Base-by-base conservation (phyloP, 2,888 invertebrate genomes). In the Morpho deidamia region DNA sequence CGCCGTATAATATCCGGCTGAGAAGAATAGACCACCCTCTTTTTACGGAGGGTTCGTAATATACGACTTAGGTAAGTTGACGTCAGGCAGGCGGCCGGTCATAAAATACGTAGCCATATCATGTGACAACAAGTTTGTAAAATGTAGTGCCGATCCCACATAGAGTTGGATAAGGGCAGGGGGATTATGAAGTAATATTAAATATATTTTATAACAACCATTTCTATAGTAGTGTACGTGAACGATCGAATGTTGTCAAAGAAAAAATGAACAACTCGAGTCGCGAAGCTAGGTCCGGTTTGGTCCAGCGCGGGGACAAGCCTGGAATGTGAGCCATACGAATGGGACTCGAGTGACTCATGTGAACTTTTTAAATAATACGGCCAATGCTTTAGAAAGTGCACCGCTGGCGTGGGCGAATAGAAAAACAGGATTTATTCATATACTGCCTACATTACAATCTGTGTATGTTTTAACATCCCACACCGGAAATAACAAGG, bases 281-380 rank as follows among this genome's bases (percentile, higher is more conserved):
- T 60, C 63, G 63, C 57, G 55, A 56, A 60, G 60, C 66, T 61
- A 64, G 63, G 71, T 70, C 72, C 74, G 72, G 74, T 73, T 74
- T 70, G 64, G 64, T 60, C 61, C 61, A 51, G 58, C 58, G 62
- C 60, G 63, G 68, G 65, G 64, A 53, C 62, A 56, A 60, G 69
- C 63, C 76, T 76, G 86, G 88, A 87, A 89, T 89, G 88, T 85
- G 83, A 87, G 86, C 88, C 86, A 86, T 77, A 72, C 79, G 71
- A 32, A 71, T 70, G 79, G 81, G 79, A 79, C 73, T 71, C 72
- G 72, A 71, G 75, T 88, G 88, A 88, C 81, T 87, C 88, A 87
- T 67, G 66, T 65, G 68, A 71, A 74, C 68, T 66, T 59, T 64
- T 65, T 62, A 60, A 59, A 64, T 63, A 58, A 61, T 59, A 62